A percentile compares a stretch with the other conserved stretches of the same genome.
These are phyloP conservation scores for Chanos chanos DNA, from an alignment of 2,797 vertebrate genomes.

Conservation along the genomic window DNA sequence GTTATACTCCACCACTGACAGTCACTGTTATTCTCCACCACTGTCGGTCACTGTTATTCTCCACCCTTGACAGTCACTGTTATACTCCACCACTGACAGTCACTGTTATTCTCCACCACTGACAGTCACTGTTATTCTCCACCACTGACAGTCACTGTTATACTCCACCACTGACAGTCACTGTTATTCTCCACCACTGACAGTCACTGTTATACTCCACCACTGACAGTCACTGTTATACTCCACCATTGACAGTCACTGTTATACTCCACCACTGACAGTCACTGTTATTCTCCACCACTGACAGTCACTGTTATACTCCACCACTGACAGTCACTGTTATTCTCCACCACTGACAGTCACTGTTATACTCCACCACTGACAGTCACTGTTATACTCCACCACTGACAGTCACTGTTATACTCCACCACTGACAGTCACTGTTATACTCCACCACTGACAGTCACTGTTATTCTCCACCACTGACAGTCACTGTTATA, in stretches of 20 bases:
- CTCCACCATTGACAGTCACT: too few relatives aligned
- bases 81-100: neutral
- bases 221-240: neutral
- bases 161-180: neutral
- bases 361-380: neutral
- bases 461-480: neutral
- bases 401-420: slow-evolving; percentile 4
- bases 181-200: neutral
- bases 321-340: neutral
- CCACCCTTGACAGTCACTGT: neutral
- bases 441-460: too few relatives aligned
- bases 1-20: too few relatives aligned
- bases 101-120: too few relatives aligned
- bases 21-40: neutral
- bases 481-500: slow-evolving; percentile 1
- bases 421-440: neutral
- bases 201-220: too few relatives aligned
- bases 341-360: too few relatives aligned
- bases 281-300: neutral
- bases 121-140: neutral
- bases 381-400: neutral
- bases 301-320: slow-evolving; percentile 10
- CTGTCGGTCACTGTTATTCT: neutral
- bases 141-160: neutral
- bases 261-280: neutral